These are phyloP conservation scores for Pogonus chalceus DNA, from an alignment of 1,140 invertebrate species.

Conservation along the genomic window DNA sequence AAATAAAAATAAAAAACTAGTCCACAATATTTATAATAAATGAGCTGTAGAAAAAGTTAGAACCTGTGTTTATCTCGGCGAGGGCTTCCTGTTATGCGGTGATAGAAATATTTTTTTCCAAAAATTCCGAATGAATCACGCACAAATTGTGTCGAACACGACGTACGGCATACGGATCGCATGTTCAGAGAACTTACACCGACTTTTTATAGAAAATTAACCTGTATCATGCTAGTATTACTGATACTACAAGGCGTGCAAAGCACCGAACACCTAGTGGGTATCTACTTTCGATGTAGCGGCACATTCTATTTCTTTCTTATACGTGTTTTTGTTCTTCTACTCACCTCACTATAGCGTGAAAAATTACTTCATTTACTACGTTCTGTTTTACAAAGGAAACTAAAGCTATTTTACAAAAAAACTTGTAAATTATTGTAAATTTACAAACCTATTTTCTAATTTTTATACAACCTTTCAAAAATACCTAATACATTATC, in stretches of 20 bases:
- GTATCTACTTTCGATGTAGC: no score
- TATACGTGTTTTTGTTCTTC: no score
- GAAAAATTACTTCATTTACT: no score
- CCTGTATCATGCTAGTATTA: constrained; percentile 16
- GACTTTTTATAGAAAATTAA: constrained; percentile 16
- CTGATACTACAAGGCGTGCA: neutral
- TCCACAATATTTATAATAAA: constrained; percentile 6
- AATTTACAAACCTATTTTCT: no score
- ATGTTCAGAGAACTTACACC: neutral
- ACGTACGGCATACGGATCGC: neutral
- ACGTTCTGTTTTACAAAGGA: no score
- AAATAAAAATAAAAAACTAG: neutral
- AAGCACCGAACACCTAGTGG: neutral
- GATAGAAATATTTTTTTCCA: neutral
- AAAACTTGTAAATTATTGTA: no score
- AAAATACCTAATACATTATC: no score
- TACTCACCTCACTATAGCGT: no score
- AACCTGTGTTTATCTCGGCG: neutral
- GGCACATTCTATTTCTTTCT: neutral
- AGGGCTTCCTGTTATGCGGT: constrained; percentile 2
- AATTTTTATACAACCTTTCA: no score
- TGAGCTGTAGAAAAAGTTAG: neutral
- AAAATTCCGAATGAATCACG: constrained; percentile 6
- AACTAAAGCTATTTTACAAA: no score
- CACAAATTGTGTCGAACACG: neutral